Base-by-base conservation (phyloP, 1,140 invertebrate genomes). In the Lepidurus packardi region DNA sequence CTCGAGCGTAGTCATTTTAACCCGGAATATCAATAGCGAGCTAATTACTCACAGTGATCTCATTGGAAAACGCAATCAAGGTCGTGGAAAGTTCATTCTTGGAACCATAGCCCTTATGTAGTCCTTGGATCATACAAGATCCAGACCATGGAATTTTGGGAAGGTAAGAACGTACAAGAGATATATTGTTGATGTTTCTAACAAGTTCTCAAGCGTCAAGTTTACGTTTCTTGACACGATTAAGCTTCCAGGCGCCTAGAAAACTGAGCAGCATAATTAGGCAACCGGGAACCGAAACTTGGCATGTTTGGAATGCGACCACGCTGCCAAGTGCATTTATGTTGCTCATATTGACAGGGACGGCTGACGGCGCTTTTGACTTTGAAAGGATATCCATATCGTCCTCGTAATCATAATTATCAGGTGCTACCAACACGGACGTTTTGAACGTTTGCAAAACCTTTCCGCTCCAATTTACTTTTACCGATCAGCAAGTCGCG, bases 231-330 rank as follows among this genome's bases (percentile, higher is more conserved):
- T 13, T 21, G 53, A 65, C 53, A 65, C 16, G 53, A 9, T 65
- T 65, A 13, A 65, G 53, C 53, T 65, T 65, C 53, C 7, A 9
- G 53, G 53, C 53, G 53, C 53, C 53, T 65, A 13, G 53, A 65
- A 65, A 65, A 65, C 53, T 65, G 53, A 65, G 53, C 53, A 65
- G 53, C 53, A 65, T 65, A 65, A 65, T 65, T 65, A 65, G 53
- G 53, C 53, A 65, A 65, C 53, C 53, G 53, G 21, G 53, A 65
- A 65, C 53, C 53, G 16, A 9, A 65, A 65, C 53, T 13, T 65
- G 53, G 53, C 53, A 65, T 65, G 16, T 65, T 11, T 9, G 53
- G 53, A 65, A 65, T 65, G 53, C 53, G 53, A 65, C 53, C 53
- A 65, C 13, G 53, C 53, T 65, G 53, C 53, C 53, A 65, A 65